These are phyloP conservation scores for Malurus alboscapulatus DNA, from an alignment of 2,113 vertebrate species.

Conservation along the genomic window DNA sequence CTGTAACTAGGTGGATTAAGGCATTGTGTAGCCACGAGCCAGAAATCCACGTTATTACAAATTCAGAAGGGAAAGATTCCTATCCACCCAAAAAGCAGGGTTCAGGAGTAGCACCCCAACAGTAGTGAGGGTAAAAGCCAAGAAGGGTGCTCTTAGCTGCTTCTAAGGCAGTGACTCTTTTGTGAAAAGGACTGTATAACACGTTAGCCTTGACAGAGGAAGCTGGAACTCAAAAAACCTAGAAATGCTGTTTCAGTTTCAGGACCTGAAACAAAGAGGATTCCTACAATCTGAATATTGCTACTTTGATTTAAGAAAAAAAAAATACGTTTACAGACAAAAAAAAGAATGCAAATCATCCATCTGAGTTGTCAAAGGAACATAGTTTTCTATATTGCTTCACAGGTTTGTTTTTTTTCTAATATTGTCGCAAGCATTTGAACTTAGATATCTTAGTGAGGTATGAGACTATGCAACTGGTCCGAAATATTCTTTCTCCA, in stretches of 20 bases:
- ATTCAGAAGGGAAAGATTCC: neutral
- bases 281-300: neutral
- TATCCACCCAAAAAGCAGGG: neutral
- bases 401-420: neutral
- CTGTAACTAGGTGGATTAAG: neutral
- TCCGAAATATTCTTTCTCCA: neutral
- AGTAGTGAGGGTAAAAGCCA: neutral
- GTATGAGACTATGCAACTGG: neutral
- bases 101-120: neutral
- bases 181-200: neutral
- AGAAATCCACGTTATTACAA: neutral
- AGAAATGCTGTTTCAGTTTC: neutral
- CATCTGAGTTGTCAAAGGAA: neutral
- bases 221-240: neutral
- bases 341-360: neutral
- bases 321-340: neutral
- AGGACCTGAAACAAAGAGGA: neutral
- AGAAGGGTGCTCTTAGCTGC: neutral
- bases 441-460: neutral
- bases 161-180: neutral
- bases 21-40: neutral
- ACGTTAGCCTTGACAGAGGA: neutral
- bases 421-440: neutral
- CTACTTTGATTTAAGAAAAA: neutral
- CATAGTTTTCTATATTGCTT: neutral